Percentiles rank a stretch among this genome's conserved stretches.
Conservation (phyloP, 2,113 vertebrate species). For the Fregetta grallaria region DNA sequence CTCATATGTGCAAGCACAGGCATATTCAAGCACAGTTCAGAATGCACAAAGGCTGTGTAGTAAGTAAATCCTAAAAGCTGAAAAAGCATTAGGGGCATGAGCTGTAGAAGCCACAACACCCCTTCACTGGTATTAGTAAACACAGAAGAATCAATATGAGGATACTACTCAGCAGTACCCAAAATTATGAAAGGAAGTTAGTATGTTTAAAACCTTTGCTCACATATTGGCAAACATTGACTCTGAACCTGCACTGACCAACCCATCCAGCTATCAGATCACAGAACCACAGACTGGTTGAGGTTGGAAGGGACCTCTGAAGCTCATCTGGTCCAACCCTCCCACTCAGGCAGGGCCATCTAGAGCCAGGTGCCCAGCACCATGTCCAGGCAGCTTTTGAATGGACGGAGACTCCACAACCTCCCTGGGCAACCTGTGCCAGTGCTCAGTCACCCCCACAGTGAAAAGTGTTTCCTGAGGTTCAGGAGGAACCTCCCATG, state of each 20-base stretch:
- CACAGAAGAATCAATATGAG: not conserved
- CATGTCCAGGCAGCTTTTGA: not conserved
- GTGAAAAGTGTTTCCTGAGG: not conserved
- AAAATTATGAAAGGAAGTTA: not conserved
- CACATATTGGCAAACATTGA: not conserved
- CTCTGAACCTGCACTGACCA: not conserved
- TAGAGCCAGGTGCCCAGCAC: not conserved
- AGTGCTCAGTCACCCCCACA: not conserved
- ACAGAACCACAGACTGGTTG: not conserved
- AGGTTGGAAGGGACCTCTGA: not conserved
- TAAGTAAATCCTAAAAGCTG: not conserved
- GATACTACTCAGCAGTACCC: not conserved
- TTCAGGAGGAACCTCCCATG: not conserved
- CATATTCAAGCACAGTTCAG: not conserved
- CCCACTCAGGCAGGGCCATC: not conserved
- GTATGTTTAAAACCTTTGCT: not conserved
- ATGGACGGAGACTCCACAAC: not conserved
- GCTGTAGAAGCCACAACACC: not conserved
- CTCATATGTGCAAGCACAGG: not conserved
- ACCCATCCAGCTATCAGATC: not conserved
- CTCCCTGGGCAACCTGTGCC: not conserved
- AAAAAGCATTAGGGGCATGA: not conserved
- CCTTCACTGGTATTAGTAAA: not conserved
- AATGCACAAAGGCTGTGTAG: rapidly evolving
- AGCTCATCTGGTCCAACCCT: not conserved